These are phyloP conservation scores for Acrossocheilus wenchowensis DNA, from an alignment of 2,797 vertebrate genomes.

Conservation along the genomic window DNA sequence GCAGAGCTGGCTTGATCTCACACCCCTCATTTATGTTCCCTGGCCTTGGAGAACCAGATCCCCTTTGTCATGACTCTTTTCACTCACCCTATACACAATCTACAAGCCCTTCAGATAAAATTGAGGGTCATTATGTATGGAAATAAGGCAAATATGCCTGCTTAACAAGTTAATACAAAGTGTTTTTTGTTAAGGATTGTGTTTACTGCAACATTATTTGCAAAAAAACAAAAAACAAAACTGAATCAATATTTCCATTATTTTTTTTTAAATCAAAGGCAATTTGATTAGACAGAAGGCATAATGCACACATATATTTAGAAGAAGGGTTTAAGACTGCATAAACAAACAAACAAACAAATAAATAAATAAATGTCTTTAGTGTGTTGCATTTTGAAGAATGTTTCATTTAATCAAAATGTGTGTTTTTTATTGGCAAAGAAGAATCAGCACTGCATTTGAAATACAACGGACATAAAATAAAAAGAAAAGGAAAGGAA, in stretches of 20 bases:
- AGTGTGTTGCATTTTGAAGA: not conserved
- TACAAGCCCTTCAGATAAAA: slow-evolving; percentile 78
- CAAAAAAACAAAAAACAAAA: slow-evolving; percentile 66
- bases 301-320: not conserved
- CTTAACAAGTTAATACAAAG: slow-evolving; percentile 88
- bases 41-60: not conserved
- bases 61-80: slow-evolving; percentile 84
- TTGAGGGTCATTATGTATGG: slow-evolving; percentile 87
- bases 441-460: not conserved
- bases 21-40: slow-evolving; percentile 25
- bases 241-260: slow-evolving; percentile 69
- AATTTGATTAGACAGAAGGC: not conserved
- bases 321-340: not conserved
- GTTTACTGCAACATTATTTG: slow-evolving; percentile 83
- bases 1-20: slow-evolving; percentile 28
- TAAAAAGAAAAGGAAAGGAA: not conserved
- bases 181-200: slow-evolving; percentile 85
- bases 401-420: not conserved
- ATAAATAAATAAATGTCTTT: not conserved
- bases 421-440: not conserved
- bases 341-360: not conserved
- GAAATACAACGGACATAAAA: not conserved
- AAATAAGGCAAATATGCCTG: slow-evolving; percentile 85
- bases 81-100: slow-evolving; percentile 89
- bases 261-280: not conserved